Base-by-base conservation (phyloP, 2,113 vertebrate species). In the Rhinopithecus roxellana region DNA sequence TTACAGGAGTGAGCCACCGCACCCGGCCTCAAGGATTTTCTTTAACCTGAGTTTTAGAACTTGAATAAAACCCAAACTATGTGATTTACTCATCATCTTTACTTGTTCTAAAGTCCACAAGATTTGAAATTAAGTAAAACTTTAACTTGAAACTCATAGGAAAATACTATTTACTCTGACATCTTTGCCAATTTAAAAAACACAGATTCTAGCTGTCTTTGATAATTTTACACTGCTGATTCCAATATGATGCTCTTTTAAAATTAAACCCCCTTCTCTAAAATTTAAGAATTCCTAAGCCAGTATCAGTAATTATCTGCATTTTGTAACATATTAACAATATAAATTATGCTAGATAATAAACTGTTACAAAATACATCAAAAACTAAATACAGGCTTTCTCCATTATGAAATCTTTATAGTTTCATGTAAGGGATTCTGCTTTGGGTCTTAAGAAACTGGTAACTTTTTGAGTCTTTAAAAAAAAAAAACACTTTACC, bases 121-220 rank as follows among this genome's bases (percentile, higher is more conserved):
- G 38, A 77, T 61, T 85, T 43, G 48, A 90, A 94, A 92, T 67
- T 45, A 59, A 80, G 87, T 90, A 70, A 94, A 94, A 96, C 61
- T 90, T 55, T 90, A 89, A 77, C 48, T 80, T 87, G 22, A 89
- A 77, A 55, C 27, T 86, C 64, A 81, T 2, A 87, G 75, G 89
- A 95, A 93, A 88, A 70, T 45, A 84, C 40, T n/a, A 92, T 55
- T 94, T 89, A 83, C 59, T 93, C 38, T 84, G 86, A 93, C 6
- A 45, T 72, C 61, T 84, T 48, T 72, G 38, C 20, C 61, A 88
- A 61, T 64, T 90, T 83, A 79, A 72, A 78, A 94, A 75, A 93
- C 27, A 69, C 35, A 83, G 45, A 14, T 64, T 50, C 70, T 27
- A 67, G 52, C 52, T 48, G 38, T 23, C 22, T 92, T n/a, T 78